Base-by-base conservation (phyloP, 2,797 vertebrate genomes). In the Cygnus olor region DNA sequence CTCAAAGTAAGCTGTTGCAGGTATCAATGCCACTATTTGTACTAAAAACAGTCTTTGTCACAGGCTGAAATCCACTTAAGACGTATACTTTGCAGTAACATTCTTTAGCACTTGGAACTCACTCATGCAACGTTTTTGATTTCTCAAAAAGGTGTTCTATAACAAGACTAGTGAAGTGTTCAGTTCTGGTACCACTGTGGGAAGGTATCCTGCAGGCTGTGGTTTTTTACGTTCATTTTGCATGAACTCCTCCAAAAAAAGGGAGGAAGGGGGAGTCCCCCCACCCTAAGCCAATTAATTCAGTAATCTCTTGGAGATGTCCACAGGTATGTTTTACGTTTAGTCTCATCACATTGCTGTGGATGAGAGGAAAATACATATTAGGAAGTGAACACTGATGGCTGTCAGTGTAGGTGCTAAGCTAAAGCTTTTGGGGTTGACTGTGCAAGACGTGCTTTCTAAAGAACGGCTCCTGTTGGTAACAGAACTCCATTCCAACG, bases 71-170 rank as follows among this genome's bases (percentile, higher is more conserved):
- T 28, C n/a, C 11, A 49, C 28, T 6, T 24, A 38, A n/a, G 21
- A 42, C 13, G 21, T 64, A 6, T 0, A 8, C 64, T 87, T 47
- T 61, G 57, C 53, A 70, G 81, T 65, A 72, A 30, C 5, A 3
- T 56, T 88, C 14, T 40, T 57, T 47, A 66, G 40, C 51, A 36
- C 38, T 80, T 57, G 36, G 34, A 73, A 28, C 60, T 92, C 24
- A 19, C 57, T 77, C 2, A 2, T 12, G 6, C 25, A 49, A 47
- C 4, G 3, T n/a, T 66, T 81, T 24, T 73, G 10, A 19, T 89
- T 88, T 91, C 63, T 93, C 38, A 78, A 77, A 22, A 36, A 71
- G 14, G 18, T 74, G 21, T 72, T 90, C 44, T 85, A 25, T 58
- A 24, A 34, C 4, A 1, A 78, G 54, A 49, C 22, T 1, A 1